Conservation (phyloP, 2,113 vertebrate genomes). For the Polypterus senegalus region DNA sequence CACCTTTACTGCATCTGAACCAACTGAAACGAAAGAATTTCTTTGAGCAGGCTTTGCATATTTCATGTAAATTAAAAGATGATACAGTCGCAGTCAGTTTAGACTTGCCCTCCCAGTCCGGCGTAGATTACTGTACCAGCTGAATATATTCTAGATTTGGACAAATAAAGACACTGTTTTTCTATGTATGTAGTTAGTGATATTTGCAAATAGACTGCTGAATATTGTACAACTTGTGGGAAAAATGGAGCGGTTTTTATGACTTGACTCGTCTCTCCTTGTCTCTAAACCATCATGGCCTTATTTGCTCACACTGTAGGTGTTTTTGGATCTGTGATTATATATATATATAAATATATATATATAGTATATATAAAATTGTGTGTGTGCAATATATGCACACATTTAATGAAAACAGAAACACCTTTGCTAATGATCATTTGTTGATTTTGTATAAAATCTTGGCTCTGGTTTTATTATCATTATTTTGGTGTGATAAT, state of each 20-base stretch:
- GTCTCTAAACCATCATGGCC: slow-evolving; percentile 54
- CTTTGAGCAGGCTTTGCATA: no score
- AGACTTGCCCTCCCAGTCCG: no score
- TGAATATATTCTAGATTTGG: slow-evolving; percentile 21
- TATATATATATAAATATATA: slow-evolving; percentile 10
- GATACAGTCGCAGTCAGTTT: no score
- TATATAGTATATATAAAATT: neutral
- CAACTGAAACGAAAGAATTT: no score
- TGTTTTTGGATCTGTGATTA: slow-evolving; percentile 42
- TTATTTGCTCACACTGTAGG: slow-evolving; percentile 47
- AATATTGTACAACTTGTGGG: slow-evolving; percentile 43
- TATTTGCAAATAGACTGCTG: slow-evolving; percentile 27
- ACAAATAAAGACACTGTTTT: slow-evolving; percentile 17
- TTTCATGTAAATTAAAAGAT: no score
- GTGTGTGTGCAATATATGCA: no score
- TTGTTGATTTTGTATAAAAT: slow-evolving; percentile 21
- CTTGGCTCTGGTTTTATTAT: slow-evolving; percentile 9
- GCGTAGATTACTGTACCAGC: no score
- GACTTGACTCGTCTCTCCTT: slow-evolving; percentile 36
- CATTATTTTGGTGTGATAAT: neutral
- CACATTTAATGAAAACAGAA: neutral
- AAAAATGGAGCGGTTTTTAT: slow-evolving; percentile 20
- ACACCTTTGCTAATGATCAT: neutral
- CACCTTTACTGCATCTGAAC: no score
- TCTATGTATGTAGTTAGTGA: slow-evolving; percentile 31